phyloP scores from a whole-genome alignment of 2,888 invertebrate species.

The Zygaena filipendulae region DNA sequence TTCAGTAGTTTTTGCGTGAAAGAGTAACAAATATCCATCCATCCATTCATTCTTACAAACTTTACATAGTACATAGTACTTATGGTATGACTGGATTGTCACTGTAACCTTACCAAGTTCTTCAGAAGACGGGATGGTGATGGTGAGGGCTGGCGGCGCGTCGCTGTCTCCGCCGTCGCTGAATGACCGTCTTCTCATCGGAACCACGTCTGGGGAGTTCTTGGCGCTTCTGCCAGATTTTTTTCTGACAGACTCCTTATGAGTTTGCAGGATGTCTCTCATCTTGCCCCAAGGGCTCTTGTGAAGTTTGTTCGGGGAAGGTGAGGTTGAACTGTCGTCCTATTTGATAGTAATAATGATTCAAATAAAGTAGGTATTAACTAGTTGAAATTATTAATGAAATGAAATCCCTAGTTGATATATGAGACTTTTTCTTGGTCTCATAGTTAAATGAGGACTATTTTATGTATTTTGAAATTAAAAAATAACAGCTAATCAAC shows the following conservation, averaged over 20 bases:
- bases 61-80: no score
- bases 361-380: no score
- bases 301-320: slow-evolving; percentile 63
- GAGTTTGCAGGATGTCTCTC: slow-evolving; percentile 79
- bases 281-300: slow-evolving; percentile 84
- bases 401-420: no score
- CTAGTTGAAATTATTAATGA: no score
- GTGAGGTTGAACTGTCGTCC: slow-evolving; percentile 62
- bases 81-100: no score
- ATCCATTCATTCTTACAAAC: no score
- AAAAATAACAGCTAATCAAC: no score
- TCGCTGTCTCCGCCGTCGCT: slow-evolving; percentile 61
- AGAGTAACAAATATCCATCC: no score
- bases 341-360: slow-evolving; percentile 19
- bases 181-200: slow-evolving; percentile 44
- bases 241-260: slow-evolving; percentile 74
- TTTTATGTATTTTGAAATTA: no score
- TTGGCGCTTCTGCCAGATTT: slow-evolving; percentile 53
- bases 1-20: no score
- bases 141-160: slow-evolving; percentile 61
- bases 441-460: no score
- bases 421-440: neutral
- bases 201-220: slow-evolving; percentile 47
- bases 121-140: slow-evolving; percentile 72
- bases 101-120: slow-evolving; percentile 56